Evolutionary conservation across 2,113 vertebrate species (phyloP), one percentile per base, ranked within the genome.

Genomic region (Pygoscelis antarcticus): DNA sequence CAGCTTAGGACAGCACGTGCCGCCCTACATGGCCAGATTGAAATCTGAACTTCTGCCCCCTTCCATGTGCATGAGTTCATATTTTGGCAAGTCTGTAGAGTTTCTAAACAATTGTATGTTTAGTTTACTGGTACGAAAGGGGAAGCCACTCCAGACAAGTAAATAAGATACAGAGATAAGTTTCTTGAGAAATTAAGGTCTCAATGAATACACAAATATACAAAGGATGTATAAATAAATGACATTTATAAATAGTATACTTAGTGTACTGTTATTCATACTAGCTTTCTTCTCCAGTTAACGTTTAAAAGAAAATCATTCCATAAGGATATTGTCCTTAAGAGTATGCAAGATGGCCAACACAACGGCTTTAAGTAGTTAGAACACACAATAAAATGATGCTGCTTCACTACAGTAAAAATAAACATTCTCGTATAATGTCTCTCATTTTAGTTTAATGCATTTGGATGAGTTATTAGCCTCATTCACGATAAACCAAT

Each of bases 51-150:
- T 96, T 89, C 91, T 97, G 94, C 90, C 93, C 81, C 51, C 87
- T 91, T 95, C 84, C 87, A 88, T 91, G 94, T 0, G 10, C 62
- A 90, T 95, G 96, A 96, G 93, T 94, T 96, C 91, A 97, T 96
- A 75, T 83, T 97, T 96, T 97, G 97, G 96, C 96, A 97, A 91
- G 82, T 90, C 62, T 2, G 9, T 30, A 52, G 62, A 83, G 75
- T 96, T 95, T 95, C 89, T 94, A 93, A 97, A 97, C 94, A 97
- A 96, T 96, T 96, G 62, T 87, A 70, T 95, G 94, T 96, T 97
- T 96, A 82, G 58, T 83, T 95, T 88, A 87, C 84, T 96, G 49
- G 32, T 97, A 89, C 0, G 7, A 93, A 89, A 96, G 75, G 78
- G 94, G 95, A 97, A 96, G 91, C 78, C 84, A 88, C 89, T 96